These are phyloP conservation scores for Schizotus pectinicornis DNA, from an alignment of 2,888 invertebrate species.

Conservation along the genomic window DNA sequence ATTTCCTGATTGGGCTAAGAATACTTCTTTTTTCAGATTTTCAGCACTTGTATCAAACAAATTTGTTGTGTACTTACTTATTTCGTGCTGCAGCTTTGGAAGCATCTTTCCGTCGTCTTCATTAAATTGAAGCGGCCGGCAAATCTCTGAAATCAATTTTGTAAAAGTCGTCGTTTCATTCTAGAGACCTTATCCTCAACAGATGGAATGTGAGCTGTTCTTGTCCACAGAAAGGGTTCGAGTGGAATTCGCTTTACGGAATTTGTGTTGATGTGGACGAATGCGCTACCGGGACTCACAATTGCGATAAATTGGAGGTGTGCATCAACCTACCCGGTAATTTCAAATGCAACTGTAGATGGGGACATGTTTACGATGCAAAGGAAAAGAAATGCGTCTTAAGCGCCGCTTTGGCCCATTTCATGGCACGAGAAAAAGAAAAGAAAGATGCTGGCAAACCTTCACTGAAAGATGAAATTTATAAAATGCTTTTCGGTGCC, in stretches of 20 bases:
- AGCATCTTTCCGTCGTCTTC: too few species aligned
- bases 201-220: slow-evolving; percentile 68
- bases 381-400: slow-evolving; percentile 42
- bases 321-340: slow-evolving; percentile 66
- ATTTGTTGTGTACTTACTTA: too few species aligned
- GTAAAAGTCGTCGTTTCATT: slow-evolving; percentile 30
- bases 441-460: neutral
- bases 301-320: slow-evolving; percentile 58
- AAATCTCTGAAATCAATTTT: neutral
- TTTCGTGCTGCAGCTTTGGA: too few species aligned
- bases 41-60: too few species aligned
- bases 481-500: too few species aligned
- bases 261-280: slow-evolving; percentile 70
- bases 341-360: slow-evolving; percentile 61
- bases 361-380: slow-evolving; percentile 57
- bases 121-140: too few species aligned
- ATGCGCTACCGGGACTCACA: slow-evolving; percentile 56
- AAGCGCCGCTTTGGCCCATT: slow-evolving; percentile 43
- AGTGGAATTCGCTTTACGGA: slow-evolving; percentile 67
- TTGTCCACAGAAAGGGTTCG: slow-evolving; percentile 62
- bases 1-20: too few species aligned
- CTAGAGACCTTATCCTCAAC: slow-evolving; percentile 61
- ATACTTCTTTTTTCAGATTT: too few species aligned
- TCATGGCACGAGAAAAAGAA: slow-evolving; percentile 41
- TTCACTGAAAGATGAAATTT: too few species aligned